Base-by-base conservation (phyloP, 2,797 vertebrate genomes). In the Rallus crepitans region DNA sequence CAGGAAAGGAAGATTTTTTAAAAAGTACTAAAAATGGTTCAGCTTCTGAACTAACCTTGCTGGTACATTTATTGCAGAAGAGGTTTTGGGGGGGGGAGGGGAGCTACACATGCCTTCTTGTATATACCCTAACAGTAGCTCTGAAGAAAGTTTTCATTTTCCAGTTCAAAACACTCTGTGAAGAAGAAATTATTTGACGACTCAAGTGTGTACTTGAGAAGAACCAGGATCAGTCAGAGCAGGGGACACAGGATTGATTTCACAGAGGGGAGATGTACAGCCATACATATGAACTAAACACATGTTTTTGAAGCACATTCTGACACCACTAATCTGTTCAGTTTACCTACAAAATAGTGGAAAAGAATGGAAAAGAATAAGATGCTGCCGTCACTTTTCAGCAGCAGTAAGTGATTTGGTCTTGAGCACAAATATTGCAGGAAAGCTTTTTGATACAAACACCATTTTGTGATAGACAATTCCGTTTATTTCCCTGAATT, bases 401-500 rank as follows among this genome's bases (percentile, higher is more conserved):
- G n/a, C 55, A 45, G 83, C n/a, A 81, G 12, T 56, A 89, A 94
- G 55, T 77, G 60, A 91, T 95, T 94, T 33, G 13, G 78, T 87
- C 56, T 83, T 82, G 76, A 89, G 89, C 47, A 64, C 60, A 94
- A 91, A 75, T 53, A 81, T 81, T 78, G 82, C 93, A 89, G 83
- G 86, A 89, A 56, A 82, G 52, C 39, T 42, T 64, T 52, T 85
- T 93, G 52, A 88, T 92, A 88, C 47, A 82, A 89, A 90, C 88
- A 92, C 35, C 63, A 72, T 82, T 97, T 95, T 95, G 80, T 72
- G 71, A 52, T 24, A 94, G 85, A 89, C 59, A 84, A 82, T 91
- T 88, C 57, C 23, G 6, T 95, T 95, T 94, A 93, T 88, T 93
- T 93, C 69, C 73, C 87, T 86, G 63, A 78, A 87, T 20, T 71